Conservation (phyloP, 2,113 vertebrate species). For the Cottus gobio region DNA sequence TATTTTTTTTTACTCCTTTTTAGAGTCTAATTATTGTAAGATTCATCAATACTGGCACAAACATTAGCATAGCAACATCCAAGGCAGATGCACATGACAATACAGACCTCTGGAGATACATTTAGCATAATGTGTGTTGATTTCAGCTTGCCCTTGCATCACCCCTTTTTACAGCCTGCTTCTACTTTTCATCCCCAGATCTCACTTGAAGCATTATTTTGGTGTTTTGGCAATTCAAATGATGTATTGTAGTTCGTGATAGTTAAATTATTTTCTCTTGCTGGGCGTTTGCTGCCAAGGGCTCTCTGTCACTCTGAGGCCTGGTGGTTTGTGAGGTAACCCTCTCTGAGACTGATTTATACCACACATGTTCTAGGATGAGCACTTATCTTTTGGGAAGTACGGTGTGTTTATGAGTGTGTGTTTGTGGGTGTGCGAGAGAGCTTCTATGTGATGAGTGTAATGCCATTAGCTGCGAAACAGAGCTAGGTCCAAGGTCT, state of each 20-base stretch:
- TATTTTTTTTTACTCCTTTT: not conserved
- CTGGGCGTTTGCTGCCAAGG: slow-evolving; percentile 34
- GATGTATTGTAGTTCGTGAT: slow-evolving; percentile 57
- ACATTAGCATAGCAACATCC: not conserved
- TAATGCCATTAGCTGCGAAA: slow-evolving; percentile 37
- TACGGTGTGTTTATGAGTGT: slow-evolving; percentile 39
- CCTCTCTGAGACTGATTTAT: slow-evolving; percentile 67
- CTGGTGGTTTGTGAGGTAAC: slow-evolving; percentile 64
- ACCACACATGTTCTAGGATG: slow-evolving; percentile 68
- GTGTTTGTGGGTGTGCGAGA: slow-evolving; percentile 23
- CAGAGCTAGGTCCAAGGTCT: slow-evolving; percentile 40
- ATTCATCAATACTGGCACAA: not conserved
- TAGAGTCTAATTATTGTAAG: not conserved
- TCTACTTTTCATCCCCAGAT: slow-evolving; percentile 45
- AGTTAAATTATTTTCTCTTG: slow-evolving; percentile 44
- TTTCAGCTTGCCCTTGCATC: slow-evolving; percentile 34
- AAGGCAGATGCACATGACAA: not conserved
- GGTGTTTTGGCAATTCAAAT: slow-evolving; percentile 55
- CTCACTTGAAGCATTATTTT: slow-evolving; percentile 52
- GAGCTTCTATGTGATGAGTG: slow-evolving; percentile 47
- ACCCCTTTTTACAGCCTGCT: slow-evolving; percentile 33
- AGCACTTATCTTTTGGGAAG: slow-evolving; percentile 55
- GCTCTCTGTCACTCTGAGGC: slow-evolving; percentile 49
- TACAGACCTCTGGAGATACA: slow-evolving; percentile 36
- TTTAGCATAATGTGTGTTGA: slow-evolving; percentile 39